Base-by-base conservation (phyloP, 2,113 vertebrate species). In the Cottus gobio region DNA sequence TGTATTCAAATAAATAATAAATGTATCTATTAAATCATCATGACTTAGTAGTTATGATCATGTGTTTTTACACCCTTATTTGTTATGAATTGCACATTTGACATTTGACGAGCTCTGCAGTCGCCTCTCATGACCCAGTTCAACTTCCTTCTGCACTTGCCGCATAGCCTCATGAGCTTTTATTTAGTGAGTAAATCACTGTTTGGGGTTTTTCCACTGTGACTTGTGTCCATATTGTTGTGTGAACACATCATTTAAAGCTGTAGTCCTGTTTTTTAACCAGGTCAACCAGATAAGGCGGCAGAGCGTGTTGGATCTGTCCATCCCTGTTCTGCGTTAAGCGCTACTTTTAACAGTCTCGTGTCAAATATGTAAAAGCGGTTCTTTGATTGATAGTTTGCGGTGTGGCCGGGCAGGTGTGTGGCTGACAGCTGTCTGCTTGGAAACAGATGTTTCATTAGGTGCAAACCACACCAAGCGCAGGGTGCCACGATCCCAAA, bases 381-480 rank as follows among this genome's bases (percentile, higher is more conserved):
- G 60, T 31, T 5, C 69, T 65, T 8, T 82, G 60, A 60, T 69
- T 67, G 71, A 60, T 77, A 15, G 65, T 36, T 42, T 44, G 31
- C 57, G 48, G 50, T 20, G 28, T 60, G 44, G 34, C 30, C 36
- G 46, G 64, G 61, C 79, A 87, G 82, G 66, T 87, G 73, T 70
- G 70, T 1, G 20, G 26, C 64, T 81, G 70, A 73, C 83, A 84
- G 69, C 52, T 60, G 61, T 10, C 56, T 69, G 52, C 11, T 11
- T 36, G 63, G 13, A n/a, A 52, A 74, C 76, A 80, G 70, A 72
- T 83, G 80, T 74, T 63, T 80, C 7, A 74, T 71, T 76, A 15
- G 7, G 39, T 61, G 28, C 34, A 34, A 80, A 69, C 6, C n/a
- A 18, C 46, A 56, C 31, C 4, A 20, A 64, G 65, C 3, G 31